Conservation (phyloP, 2,797 vertebrate genomes). For the Eurystomus glaucurus region DNA sequence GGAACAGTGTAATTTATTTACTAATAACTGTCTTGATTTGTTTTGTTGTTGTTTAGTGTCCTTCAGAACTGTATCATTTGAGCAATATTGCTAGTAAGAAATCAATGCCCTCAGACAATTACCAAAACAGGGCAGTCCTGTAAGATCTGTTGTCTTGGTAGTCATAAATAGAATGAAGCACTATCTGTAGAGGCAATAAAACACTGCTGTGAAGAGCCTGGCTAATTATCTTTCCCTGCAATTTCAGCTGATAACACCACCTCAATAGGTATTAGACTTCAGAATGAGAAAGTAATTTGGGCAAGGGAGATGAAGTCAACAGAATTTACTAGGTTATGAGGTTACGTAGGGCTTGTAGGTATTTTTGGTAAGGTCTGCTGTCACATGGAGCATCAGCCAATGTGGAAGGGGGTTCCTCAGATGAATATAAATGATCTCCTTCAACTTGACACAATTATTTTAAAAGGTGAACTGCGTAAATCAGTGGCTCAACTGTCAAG, state of each 20-base stretch:
- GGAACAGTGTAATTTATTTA: too few relatives aligned
- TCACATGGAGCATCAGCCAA: not conserved
- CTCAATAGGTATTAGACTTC: not conserved
- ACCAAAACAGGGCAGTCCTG: not conserved
- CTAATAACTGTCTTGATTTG: conserved; percentile 25
- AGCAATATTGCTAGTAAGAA: conserved; percentile 17
- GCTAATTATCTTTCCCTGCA: conserved; percentile 4
- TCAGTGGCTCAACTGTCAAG: not conserved
- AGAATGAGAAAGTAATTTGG: not conserved
- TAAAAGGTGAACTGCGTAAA: not conserved
- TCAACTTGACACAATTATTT: not conserved
- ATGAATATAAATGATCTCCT: not conserved
- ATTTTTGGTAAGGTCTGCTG: not conserved
- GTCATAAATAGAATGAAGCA: conserved; percentile 7
- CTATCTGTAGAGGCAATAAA: not conserved
- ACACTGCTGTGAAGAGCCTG: not conserved
- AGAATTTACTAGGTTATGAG: not conserved
- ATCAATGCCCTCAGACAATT: conserved; percentile 16
- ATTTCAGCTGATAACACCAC: not conserved
- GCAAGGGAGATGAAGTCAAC: not conserved
- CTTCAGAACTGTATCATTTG: conserved; percentile 8
- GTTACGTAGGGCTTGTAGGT: not conserved
- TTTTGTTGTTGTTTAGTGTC: conserved; percentile 7
- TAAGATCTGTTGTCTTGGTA: not conserved
- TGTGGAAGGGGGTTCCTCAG: not conserved